phyloP scores from a whole-genome alignment of 2,797 vertebrate species.

The Tolypeutes matacus region DNA sequence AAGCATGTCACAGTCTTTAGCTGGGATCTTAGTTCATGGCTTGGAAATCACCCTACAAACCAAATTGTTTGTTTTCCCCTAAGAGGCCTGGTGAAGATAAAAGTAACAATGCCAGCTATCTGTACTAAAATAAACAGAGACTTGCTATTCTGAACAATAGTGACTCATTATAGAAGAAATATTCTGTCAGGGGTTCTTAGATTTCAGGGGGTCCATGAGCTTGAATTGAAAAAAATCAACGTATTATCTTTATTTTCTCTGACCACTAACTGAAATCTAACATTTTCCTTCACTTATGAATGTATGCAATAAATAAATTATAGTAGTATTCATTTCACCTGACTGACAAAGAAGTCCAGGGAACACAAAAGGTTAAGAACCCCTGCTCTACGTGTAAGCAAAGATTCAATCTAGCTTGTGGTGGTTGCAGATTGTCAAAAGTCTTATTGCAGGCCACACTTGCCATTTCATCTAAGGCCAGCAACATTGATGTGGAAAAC shows the following conservation, averaged over 20 bases:
- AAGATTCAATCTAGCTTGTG: not conserved
- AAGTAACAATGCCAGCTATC: not conserved
- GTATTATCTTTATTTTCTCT: no score
- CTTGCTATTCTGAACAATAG: not conserved
- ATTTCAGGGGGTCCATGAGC: no score
- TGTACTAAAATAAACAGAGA: not conserved
- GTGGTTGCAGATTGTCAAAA: not conserved
- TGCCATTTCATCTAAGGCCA: accelerated
- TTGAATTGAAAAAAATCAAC: no score
- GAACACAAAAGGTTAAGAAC: no score
- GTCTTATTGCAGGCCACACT: no score
- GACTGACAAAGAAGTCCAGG: no score
- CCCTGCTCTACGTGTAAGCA: accelerated
- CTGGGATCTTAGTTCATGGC: accelerated
- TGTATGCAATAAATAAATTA: no score
- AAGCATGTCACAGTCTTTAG: not conserved
- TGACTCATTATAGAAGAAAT: not conserved
- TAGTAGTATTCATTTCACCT: no score
- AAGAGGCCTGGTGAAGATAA: not conserved
- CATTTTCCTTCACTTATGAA: no score
- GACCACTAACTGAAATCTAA: no score
- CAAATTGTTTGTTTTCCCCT: not conserved
- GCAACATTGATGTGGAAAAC: not conserved
- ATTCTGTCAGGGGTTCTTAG: no score
- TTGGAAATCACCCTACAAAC: not conserved